Base-by-base conservation (phyloP, 2,113 vertebrate species). In the Prolemur simus region DNA sequence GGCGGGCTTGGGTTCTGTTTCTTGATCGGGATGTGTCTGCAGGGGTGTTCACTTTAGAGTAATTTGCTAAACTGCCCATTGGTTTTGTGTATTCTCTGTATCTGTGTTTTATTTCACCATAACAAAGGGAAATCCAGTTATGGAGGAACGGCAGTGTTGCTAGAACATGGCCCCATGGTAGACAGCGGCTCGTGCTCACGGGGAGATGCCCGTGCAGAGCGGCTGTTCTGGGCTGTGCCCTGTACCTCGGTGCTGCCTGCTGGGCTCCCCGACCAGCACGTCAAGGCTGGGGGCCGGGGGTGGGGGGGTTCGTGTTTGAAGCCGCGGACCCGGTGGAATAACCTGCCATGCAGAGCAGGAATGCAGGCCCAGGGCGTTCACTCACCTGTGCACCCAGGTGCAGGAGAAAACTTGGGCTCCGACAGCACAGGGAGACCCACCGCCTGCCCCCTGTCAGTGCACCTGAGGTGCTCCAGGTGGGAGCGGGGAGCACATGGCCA, bases 1-100 rank as follows among this genome's bases (percentile, higher is more conserved):
- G 39, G 27, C 27, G 14, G 29, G 0, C 27, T 18, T 47, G 14
- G 29, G 73, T 18, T 47, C 73, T 47, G 27, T 76, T 17, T 76
- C 29, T 10, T 76, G 42, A 42, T 25, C 0, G 8, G 27, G 42
- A 2, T 32, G 27, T 47, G 45, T 27, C 73, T 17, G 15, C 27
- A 49, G 27, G 45, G 1, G 42, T 32, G 27, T 76, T 47, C 8
- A 76, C 71, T 12, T 74, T 15, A 27, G 6, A 45, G 4, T 47
- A 47, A 76, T 15, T 20, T 42, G 15, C 32, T 10, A 32, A 8
- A 47, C 45, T 9, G 0, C 1, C 15, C 8, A 0, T 76, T 17
- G 8, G 8, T 49, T 8, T 47, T 76, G 29, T 4, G 73, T 76
- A 10, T 47, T 76, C 18, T 32, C 42, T 32, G 39, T 42, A 6